These are phyloP conservation scores for Ivindomyrus marchei DNA, from an alignment of 2,113 vertebrate genomes.

Conservation along the genomic window DNA sequence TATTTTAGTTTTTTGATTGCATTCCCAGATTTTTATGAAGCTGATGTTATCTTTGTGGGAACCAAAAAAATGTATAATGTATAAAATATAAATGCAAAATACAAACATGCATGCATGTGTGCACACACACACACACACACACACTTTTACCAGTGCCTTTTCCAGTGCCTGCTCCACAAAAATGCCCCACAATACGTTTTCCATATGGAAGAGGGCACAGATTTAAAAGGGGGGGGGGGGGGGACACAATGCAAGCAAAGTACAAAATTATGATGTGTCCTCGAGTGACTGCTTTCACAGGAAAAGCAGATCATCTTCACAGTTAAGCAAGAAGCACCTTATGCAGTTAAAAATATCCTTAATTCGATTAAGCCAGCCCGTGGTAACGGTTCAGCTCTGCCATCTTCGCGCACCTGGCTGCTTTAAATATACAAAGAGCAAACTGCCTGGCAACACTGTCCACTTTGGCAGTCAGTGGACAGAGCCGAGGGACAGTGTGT, in stretches of 20 bases:
- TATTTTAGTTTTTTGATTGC: too few relatives aligned
- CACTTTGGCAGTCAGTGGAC: neutral
- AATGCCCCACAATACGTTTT: neutral
- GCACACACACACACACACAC: neutral
- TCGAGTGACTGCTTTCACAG: constrained; percentile 36
- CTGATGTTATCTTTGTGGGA: too few relatives aligned
- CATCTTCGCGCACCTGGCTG: neutral
- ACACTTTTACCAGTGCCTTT: neutral
- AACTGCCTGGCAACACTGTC: neutral
- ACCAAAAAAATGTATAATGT: too few relatives aligned
- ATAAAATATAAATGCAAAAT: too few relatives aligned
- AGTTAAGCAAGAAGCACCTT: constrained; percentile 38
- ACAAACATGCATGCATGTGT: too few relatives aligned
- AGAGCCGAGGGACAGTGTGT: neutral
- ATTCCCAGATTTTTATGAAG: too few relatives aligned
- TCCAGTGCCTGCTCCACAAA: neutral
- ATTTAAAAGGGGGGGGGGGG: neutral
- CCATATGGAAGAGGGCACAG: neutral
- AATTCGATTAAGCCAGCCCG: constrained; percentile 42
- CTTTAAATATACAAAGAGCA: constrained; percentile 16
- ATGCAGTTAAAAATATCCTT: constrained; percentile 52
- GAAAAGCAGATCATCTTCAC: constrained; percentile 36
- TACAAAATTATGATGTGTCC: neutral
- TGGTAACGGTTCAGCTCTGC: neutral
- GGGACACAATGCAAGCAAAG: neutral